These are phyloP conservation scores for Aplysia californica DNA, from an alignment of 1,140 invertebrate species.

Conservation along the genomic window DNA sequence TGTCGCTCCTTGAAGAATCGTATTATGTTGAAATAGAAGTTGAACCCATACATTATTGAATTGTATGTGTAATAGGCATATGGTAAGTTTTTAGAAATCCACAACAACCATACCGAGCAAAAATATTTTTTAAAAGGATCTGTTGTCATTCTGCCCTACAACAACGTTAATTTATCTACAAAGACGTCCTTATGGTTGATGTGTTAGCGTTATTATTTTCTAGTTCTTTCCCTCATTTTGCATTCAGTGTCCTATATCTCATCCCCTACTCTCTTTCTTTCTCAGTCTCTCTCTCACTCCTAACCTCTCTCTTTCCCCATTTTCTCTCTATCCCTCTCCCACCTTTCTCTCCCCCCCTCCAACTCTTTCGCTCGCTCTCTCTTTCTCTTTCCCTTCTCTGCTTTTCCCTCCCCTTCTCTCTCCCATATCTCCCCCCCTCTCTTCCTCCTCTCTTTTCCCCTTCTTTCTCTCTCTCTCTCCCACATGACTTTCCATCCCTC, in stretches of 20 bases:
- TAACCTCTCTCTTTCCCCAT: not conserved
- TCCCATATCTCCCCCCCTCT: not conserved
- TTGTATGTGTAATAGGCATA: not conserved
- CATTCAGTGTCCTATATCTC: not conserved
- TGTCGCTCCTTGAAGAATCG: not conserved
- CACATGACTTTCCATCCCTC: not conserved
- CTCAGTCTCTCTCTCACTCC: not conserved
- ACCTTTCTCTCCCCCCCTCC: not conserved
- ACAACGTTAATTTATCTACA: no score
- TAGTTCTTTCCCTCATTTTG: not conserved
- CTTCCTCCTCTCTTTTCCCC: not conserved
- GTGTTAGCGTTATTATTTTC: not conserved
- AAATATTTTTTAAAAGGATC: no score
- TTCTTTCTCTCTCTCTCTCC: not conserved
- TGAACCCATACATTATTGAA: not conserved
- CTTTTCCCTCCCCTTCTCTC: not conserved
- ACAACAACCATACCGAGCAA: no score
- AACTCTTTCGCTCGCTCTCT: not conserved
- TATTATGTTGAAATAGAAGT: not conserved
- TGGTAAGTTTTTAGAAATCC: not conserved
- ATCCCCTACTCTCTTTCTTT: not conserved
- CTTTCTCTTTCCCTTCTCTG: not conserved
- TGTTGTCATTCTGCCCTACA: no score
- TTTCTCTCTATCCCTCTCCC: not conserved
- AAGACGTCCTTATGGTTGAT: not conserved